Evolutionary conservation across 2,797 vertebrate species (phyloP), one percentile per base, ranked within the genome.

Genomic region (Tarsius wallacei): DNA sequence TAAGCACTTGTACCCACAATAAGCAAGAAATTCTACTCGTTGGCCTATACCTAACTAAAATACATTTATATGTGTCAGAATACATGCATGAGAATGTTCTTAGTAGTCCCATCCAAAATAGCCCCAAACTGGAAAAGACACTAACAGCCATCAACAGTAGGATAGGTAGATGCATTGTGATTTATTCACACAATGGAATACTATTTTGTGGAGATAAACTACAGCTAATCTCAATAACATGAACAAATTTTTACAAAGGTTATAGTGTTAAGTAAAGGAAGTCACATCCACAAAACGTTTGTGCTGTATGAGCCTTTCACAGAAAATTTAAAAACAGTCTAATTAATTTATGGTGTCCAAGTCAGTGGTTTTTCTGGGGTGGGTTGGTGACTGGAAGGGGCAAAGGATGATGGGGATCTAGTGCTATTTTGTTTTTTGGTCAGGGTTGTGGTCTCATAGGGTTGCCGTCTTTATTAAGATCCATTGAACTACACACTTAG

Each of bases 41-140:
- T 55, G 17, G 36, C 47, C 28, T 24, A 49, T 4, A 64, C 14
- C 57, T 84, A 91, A 87, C 9, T 61, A 93, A 89, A 94, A 59
- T 24, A 10, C 53, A 90, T 82, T 93, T 78, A 73, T 17, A 66
- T 6, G 31, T 13, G 53, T 89, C 86, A 84, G 78, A 93, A 77
- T 53, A 82, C 7, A 42, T 14, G 5, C 24, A 63, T 49, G 74
- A 80, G 59, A 55, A 84, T 63, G 15, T 80, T 74, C 31, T 51
- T 8, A 77, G 81, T 14, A 85, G n/a, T 59, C 55, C 28, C 73
- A 15, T 36, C 87, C 68, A 95, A 90, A 91, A 81, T 28, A 90
- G 19, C 14, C 19, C 42, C 17, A 53, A 53, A 74, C 2, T 70
- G 51, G 28, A 94, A 95, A 91, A 47, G 7, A 64, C 19, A 10